phyloP scores from a whole-genome alignment of 2,113 vertebrate genomes.

The Pandion haliaetus region DNA sequence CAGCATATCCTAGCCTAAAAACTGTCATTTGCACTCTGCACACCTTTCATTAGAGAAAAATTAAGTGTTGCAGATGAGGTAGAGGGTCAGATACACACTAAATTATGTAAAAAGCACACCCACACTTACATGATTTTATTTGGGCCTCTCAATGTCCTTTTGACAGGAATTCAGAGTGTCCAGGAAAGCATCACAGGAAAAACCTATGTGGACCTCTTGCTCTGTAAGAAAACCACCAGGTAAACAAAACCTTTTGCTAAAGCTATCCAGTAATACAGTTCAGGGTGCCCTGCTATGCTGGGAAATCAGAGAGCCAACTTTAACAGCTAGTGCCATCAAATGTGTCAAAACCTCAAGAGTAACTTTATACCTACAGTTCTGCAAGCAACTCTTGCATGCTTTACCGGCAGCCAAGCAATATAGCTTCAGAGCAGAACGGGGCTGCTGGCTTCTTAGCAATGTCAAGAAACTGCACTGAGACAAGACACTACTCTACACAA shows the following conservation, averaged over 20 bases:
- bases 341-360: constrained; percentile 10
- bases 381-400: neutral
- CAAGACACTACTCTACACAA: neutral
- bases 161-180: neutral
- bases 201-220: neutral
- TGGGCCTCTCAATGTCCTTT: neutral
- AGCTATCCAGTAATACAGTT: neutral
- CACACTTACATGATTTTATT: neutral
- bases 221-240: neutral
- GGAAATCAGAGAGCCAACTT: neutral
- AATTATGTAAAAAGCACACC: neutral
- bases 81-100: neutral
- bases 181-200: neutral
- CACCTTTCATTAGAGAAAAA: neutral
- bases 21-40: neutral
- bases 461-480: neutral
- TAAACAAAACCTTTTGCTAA: neutral
- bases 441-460: neutral
- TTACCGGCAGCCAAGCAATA: neutral
- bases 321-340: neutral
- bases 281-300: rapidly evolving
- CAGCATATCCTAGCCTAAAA: neutral
- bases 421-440: neutral
- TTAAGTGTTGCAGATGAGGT: neutral
- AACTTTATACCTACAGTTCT: neutral